phyloP scores from a whole-genome alignment of 2,888 invertebrate genomes.

The Eupithecia tripunctaria region DNA sequence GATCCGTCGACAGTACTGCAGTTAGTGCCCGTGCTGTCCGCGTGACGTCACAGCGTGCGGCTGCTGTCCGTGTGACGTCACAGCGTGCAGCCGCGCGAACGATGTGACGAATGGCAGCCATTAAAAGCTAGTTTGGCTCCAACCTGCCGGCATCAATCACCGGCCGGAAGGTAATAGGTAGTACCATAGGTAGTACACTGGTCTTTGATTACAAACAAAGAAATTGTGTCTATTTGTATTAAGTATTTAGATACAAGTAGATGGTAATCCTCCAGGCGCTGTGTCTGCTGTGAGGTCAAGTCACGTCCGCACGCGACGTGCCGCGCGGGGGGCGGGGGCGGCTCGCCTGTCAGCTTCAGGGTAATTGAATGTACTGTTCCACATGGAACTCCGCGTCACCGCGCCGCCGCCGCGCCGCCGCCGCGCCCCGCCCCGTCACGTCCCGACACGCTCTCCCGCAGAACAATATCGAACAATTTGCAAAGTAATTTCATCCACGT shows the following conservation, averaged over 20 bases:
- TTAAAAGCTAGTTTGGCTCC: conserved; percentile 5
- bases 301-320: too few species aligned
- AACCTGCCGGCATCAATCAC: not conserved
- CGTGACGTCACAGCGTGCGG: too few species aligned
- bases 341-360: not conserved
- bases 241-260: too few species aligned
- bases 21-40: too few species aligned
- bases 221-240: too few species aligned
- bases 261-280: not conserved
- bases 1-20: too few species aligned
- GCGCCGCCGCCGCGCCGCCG: not conserved
- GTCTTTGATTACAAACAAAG: not conserved
- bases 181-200: not conserved
- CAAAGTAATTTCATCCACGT: conserved; percentile 29
- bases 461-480: conserved; percentile 34
- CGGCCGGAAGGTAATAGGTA: not conserved
- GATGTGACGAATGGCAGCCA: not conserved
- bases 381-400: not conserved
- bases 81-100: too few species aligned
- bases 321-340: too few species aligned
- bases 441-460: conserved; percentile 2
- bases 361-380: not conserved
- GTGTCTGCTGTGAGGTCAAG: not conserved
- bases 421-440: not conserved
- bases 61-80: too few species aligned